A percentile compares a stretch with the other conserved stretches of the same genome.
Evolutionary conservation across 2,888 invertebrate genomes (phyloP).

Genomic region (Leptinotarsa rubiginosa): DNA sequence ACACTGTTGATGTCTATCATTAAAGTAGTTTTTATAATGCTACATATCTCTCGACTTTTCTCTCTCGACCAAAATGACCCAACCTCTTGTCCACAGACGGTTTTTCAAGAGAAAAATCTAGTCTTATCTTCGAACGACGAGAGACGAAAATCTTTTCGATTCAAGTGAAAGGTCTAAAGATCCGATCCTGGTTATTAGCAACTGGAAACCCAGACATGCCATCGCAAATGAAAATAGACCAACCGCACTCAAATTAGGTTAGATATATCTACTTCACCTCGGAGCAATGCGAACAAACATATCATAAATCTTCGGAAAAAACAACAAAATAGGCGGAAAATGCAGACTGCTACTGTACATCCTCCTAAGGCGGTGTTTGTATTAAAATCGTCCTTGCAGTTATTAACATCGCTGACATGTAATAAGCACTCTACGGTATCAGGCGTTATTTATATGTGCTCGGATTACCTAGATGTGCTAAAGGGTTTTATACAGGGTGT

Average conservation of each 20-base stretch:
- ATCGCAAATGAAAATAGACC: constrained; percentile 33
- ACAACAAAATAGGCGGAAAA: constrained; percentile 21
- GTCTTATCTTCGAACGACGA: too few species aligned
- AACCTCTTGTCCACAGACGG: too few species aligned
- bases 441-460: constrained; percentile 36
- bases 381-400: constrained; percentile 38
- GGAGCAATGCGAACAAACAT: constrained; percentile 35
- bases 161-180: neutral
- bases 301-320: constrained; percentile 33
- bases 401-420: constrained; percentile 39
- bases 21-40: too few species aligned
- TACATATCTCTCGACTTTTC: too few species aligned
- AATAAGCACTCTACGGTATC: constrained; percentile 36
- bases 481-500: constrained; percentile 21
- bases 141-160: too few species aligned
- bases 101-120: too few species aligned
- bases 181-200: constrained; percentile 4
- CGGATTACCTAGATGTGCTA: constrained; percentile 33
- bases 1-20: too few species aligned
- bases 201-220: constrained; percentile 23
- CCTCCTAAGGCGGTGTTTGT: constrained; percentile 18
- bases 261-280: constrained; percentile 37
- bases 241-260: constrained; percentile 32
- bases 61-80: too few species aligned
- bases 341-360: constrained; percentile 19